These are phyloP conservation scores for Pogonocichla stellata DNA, from an alignment of 2,113 vertebrate species.

Conservation along the genomic window DNA sequence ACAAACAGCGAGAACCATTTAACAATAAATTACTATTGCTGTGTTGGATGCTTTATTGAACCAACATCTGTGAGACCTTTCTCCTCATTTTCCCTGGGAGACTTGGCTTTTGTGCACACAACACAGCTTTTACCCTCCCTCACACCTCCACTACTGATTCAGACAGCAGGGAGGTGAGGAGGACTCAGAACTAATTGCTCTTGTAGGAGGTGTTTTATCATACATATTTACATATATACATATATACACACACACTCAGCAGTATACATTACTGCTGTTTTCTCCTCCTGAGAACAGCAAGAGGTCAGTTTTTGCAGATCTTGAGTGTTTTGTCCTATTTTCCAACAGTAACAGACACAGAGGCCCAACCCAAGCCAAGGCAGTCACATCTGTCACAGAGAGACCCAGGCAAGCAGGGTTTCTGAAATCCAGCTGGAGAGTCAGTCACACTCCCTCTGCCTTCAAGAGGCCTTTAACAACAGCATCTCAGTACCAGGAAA, in stretches of 20 bases:
- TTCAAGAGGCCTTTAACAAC: neutral
- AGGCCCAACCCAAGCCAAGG: neutral
- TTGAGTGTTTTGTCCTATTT: neutral
- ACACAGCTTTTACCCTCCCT: neutral
- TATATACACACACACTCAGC: too few relatives aligned
- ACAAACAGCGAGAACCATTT: neutral
- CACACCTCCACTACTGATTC: conserved; percentile 9
- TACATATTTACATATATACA: too few relatives aligned
- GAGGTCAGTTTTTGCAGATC: neutral
- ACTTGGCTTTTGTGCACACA: neutral
- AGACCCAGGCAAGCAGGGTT: neutral
- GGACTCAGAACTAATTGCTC: neutral
- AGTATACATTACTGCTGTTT: neutral
- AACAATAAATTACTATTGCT: neutral
- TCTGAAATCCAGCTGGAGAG: neutral
- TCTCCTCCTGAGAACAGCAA: neutral
- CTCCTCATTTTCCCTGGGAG: neutral
- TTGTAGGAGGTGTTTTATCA: neutral
- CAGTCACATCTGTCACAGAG: neutral
- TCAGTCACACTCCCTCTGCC: neutral
- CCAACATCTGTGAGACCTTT: neutral
- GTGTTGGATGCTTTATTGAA: conserved; percentile 20
- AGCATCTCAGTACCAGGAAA: conserved; percentile 7
- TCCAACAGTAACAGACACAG: neutral
- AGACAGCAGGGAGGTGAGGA: neutral